These are phyloP conservation scores for Argentina silus DNA, from an alignment of 2,797 vertebrate species.

Conservation along the genomic window DNA sequence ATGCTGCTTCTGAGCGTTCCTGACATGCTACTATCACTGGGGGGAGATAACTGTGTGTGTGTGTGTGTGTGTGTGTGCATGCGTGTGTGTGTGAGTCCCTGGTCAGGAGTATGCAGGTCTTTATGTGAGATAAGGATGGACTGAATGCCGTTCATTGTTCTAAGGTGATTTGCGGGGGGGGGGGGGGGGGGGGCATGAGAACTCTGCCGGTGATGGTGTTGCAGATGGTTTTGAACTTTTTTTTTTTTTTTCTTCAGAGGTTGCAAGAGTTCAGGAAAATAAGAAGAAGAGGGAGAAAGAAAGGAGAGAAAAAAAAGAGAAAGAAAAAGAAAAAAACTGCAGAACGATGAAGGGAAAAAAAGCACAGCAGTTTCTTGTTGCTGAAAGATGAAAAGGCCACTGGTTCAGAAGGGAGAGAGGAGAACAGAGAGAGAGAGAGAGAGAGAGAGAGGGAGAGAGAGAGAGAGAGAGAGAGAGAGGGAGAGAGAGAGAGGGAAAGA, in stretches of 20 bases:
- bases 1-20: slow-evolving; percentile 57
- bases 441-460: slow-evolving; percentile 22
- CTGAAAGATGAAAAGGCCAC: slow-evolving; percentile 10
- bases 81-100: slow-evolving; percentile 8
- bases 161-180: slow-evolving; percentile 42
- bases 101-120: slow-evolving; percentile 51
- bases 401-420: slow-evolving; percentile 14
- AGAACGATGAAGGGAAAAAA: slow-evolving; percentile 24
- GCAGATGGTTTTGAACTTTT: slow-evolving; percentile 14
- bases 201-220: neutral
- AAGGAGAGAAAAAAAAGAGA: slow-evolving; percentile 30
- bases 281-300: neutral
- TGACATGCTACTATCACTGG: slow-evolving; percentile 59
- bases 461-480: slow-evolving; percentile 7
- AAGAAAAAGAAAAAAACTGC: neutral
- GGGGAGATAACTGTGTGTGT: slow-evolving; percentile 55
- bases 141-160: slow-evolving; percentile 36
- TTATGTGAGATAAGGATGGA: slow-evolving; percentile 42
- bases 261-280: neutral
- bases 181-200: slow-evolving; percentile 17
- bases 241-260: neutral
- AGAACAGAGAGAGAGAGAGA: slow-evolving; percentile 8
- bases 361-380: slow-evolving; percentile 26
- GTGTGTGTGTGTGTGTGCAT: neutral
- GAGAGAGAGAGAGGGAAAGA: slow-evolving; percentile 5